These are phyloP conservation scores for Acanthaster planci DNA, from an alignment of 35 echinoderm and acorn worm genomes.

Conservation along the genomic window DNA sequence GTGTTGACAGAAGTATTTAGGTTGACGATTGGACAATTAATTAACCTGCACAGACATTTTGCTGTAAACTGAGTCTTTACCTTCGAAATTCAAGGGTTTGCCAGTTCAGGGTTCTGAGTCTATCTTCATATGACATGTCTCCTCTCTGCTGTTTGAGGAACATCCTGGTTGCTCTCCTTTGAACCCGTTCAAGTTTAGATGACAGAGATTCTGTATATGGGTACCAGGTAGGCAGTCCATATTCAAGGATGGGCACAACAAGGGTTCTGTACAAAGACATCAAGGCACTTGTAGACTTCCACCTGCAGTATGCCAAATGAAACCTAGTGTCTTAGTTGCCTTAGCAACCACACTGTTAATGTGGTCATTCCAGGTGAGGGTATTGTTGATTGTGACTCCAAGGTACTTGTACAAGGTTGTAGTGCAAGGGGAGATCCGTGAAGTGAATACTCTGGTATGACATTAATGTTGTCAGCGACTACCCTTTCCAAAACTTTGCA, in stretches of 20 bases:
- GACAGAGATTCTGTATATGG: background rate
- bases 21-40: background rate
- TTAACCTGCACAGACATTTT: background rate
- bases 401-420: background rate
- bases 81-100: background rate
- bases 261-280: slow-evolving; percentile 34
- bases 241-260: slow-evolving; percentile 35
- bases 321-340: slow-evolving; percentile 7
- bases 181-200: background rate
- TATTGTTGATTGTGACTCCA: background rate
- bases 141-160: slow-evolving; percentile 21
- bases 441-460: background rate
- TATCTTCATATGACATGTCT: slow-evolving; percentile 40
- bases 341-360: slow-evolving; percentile 4
- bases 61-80: background rate
- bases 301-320: background rate
- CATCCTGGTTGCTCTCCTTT: slow-evolving; percentile 21
- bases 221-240: background rate
- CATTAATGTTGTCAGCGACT: background rate
- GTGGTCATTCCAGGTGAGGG: background rate
- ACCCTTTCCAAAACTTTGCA: slow-evolving; percentile 8
- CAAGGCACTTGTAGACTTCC: background rate
- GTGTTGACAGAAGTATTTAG: background rate
- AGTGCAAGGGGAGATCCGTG: background rate
- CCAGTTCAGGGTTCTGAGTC: background rate